Evolutionary conservation across 2,113 vertebrate species (phyloP).

Genomic region (Crocuta crocuta): DNA sequence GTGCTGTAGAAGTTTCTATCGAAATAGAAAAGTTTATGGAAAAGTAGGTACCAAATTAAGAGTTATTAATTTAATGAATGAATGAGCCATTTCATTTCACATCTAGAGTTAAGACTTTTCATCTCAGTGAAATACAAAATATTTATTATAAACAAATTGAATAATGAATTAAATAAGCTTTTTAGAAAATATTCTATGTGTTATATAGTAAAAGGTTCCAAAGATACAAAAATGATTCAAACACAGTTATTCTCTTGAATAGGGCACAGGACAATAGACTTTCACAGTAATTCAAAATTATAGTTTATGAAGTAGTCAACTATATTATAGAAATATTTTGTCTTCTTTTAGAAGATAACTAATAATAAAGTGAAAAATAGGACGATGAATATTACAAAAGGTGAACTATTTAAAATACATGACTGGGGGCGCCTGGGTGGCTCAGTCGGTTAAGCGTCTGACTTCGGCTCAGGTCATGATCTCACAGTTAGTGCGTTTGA

Average conservation of each 20-base stretch:
- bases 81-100: not conserved
- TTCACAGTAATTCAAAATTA: not conserved
- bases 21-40: not conserved
- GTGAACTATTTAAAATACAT: not conserved
- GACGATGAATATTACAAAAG: not conserved
- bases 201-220: not conserved
- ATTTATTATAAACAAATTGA: not conserved
- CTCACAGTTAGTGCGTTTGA: too few species aligned
- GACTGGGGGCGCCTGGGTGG: not conserved
- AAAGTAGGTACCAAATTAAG: not conserved
- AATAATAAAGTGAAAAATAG: not conserved
- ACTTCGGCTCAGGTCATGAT: too few species aligned
- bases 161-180: not conserved
- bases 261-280: not conserved
- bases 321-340: not conserved
- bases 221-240: not conserved
- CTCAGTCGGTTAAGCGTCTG: too few species aligned
- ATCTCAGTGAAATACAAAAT: not conserved
- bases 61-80: not conserved
- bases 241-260: not conserved
- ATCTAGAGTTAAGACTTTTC: not conserved
- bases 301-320: not conserved
- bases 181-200: not conserved
- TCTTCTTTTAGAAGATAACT: not conserved
- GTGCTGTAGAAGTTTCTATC: not conserved